Evolutionary conservation across 2,888 invertebrate genomes (phyloP).

Genomic region (Steromphala cineraria): DNA sequence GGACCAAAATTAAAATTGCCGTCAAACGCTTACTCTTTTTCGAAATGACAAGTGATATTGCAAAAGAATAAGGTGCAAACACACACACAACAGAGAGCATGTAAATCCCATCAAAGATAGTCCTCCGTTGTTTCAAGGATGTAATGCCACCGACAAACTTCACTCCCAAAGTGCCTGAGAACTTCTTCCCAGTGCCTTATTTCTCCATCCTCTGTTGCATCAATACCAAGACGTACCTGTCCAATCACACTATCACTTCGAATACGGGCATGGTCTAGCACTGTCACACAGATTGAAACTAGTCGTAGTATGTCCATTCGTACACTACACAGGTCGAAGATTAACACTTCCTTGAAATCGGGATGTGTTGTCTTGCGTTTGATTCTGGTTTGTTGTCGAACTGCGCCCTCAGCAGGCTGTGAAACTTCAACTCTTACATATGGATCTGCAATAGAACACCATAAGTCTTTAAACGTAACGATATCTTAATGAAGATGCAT

Average conservation of each 20-base stretch:
- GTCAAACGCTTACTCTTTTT: too few species aligned
- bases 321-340: constrained; percentile 65
- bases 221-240: constrained; percentile 65
- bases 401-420: constrained; percentile 65
- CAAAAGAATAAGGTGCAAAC: too few species aligned
- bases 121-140: constrained; percentile 56
- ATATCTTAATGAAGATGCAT: too few species aligned
- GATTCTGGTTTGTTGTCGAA: constrained; percentile 65
- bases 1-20: too few species aligned
- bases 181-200: constrained; percentile 74
- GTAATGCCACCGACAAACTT: constrained; percentile 69
- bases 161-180: constrained; percentile 71
- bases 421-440: constrained; percentile 74
- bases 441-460: constrained; percentile 70
- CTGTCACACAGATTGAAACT: constrained; percentile 73
- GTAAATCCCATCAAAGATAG: not conserved
- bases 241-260: constrained; percentile 75
- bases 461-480: not conserved
- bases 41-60: too few species aligned
- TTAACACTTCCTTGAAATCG: constrained; percentile 58
- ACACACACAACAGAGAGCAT: too few species aligned
- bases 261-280: constrained; percentile 68
- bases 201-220: constrained; percentile 73
- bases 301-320: constrained; percentile 67
- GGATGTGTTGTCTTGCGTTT: constrained; percentile 62